Evolutionary conservation across 2,797 vertebrate genomes (phyloP).

Genomic region (Manis crassicaudata): DNA sequence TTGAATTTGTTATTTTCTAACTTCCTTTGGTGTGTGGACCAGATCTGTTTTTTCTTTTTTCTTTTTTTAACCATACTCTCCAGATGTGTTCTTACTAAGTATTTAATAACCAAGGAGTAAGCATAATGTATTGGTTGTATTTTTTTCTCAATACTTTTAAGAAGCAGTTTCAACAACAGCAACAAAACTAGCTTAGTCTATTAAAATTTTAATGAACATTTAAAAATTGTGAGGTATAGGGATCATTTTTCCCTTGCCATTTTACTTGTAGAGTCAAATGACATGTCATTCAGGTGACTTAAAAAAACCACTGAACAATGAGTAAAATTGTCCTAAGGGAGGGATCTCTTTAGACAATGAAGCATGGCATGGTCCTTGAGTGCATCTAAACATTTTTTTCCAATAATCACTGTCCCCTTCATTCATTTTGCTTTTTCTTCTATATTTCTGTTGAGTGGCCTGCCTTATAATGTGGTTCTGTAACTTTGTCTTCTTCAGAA

Average conservation of each 20-base stretch:
- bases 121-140: not conserved
- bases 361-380: not conserved
- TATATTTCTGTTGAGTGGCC: not conserved
- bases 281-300: not conserved
- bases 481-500: not conserved
- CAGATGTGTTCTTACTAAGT: not conserved
- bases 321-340: not conserved
- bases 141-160: conserved; percentile 3
- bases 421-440: not conserved
- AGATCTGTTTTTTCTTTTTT: conserved; percentile 14
- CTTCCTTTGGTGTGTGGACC: not conserved
- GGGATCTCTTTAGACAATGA: not conserved
- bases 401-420: not conserved
- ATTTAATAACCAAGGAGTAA: not conserved
- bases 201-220: conserved; percentile 35
- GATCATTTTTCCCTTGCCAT: not conserved
- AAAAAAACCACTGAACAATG: not conserved
- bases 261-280: conserved; percentile 15
- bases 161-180: not conserved
- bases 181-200: not conserved
- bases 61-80: not conserved
- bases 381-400: not conserved
- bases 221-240: not conserved
- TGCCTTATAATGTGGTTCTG: not conserved
- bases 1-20: conserved; percentile 51